Conservation (phyloP, 2,113 vertebrate genomes). For the Gymnogyps californianus region DNA sequence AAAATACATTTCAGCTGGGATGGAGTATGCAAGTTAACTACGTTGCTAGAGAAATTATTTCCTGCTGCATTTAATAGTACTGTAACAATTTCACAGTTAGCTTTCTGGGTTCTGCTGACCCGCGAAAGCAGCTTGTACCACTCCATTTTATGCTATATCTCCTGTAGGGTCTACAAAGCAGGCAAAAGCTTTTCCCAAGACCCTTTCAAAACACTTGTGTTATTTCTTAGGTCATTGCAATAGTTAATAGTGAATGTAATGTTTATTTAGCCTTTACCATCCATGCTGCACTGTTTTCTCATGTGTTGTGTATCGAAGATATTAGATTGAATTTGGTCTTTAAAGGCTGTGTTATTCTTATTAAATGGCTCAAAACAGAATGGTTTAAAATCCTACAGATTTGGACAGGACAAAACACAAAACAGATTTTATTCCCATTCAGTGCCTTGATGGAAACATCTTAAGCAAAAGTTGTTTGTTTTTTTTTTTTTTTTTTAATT, state of each 20-base stretch:
- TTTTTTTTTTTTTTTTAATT: neutral
- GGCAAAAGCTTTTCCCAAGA: neutral
- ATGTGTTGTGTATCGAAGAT: neutral
- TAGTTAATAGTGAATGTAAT: neutral
- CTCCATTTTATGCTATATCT: neutral
- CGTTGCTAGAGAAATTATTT: neutral
- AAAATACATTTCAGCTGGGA: neutral
- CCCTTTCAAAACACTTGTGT: neutral
- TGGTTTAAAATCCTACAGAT: neutral
- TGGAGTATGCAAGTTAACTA: fast-evolving
- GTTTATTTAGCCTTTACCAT: neutral
- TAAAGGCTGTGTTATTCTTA: neutral
- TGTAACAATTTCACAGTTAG: neutral
- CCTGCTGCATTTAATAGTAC: neutral
- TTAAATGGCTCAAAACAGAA: neutral
- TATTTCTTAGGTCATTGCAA: neutral
- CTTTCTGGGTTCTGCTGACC: neutral
- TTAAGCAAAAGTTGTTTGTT: neutral
- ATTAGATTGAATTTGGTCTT: neutral
- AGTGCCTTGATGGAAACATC: neutral
- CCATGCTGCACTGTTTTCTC: neutral
- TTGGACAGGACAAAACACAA: neutral
- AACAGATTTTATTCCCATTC: neutral
- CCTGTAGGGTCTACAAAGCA: too few species aligned
- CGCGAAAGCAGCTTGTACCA: fast-evolving